Conservation (phyloP, 2,113 vertebrate genomes). For the Malurus cyaneus region DNA sequence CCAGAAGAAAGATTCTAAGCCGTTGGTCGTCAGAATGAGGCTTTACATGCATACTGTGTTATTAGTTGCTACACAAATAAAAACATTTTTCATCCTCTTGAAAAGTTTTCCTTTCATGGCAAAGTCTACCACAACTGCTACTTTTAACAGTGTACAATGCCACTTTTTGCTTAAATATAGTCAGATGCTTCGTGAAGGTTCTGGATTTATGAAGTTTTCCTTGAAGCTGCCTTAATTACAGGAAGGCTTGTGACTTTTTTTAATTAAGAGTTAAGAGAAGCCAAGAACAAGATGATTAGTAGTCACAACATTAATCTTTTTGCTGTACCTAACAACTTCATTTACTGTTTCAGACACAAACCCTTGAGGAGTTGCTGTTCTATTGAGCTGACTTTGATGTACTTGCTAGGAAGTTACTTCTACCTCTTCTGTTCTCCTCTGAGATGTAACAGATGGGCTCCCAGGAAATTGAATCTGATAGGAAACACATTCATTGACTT, state of each 20-base stretch:
- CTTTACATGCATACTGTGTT: background rate
- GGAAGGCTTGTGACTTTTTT: background rate
- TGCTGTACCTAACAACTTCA: background rate
- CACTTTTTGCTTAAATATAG: background rate
- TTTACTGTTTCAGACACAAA: background rate
- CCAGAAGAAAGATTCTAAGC: background rate
- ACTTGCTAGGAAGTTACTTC: background rate
- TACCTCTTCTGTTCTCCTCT: background rate
- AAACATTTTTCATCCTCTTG: background rate
- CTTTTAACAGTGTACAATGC: background rate
- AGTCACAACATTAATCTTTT: constrained; percentile 9
- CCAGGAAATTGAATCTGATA: constrained; percentile 3
- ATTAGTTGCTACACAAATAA: background rate
- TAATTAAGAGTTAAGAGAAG: background rate
- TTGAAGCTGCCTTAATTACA: background rate
- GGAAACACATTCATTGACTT: background rate
- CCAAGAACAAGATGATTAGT: background rate
- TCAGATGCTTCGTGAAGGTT: background rate
- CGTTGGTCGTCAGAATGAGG: background rate
- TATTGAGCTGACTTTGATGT: background rate
- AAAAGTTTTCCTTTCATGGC: background rate
- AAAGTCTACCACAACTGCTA: background rate
- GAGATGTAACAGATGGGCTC: background rate
- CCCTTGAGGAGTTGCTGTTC: background rate
- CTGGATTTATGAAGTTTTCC: background rate